Percentiles rank a stretch among this genome's conserved stretches.
These are phyloP conservation scores for Sorex araneus DNA, from an alignment of 2,113 vertebrate species.

Conservation along the genomic window DNA sequence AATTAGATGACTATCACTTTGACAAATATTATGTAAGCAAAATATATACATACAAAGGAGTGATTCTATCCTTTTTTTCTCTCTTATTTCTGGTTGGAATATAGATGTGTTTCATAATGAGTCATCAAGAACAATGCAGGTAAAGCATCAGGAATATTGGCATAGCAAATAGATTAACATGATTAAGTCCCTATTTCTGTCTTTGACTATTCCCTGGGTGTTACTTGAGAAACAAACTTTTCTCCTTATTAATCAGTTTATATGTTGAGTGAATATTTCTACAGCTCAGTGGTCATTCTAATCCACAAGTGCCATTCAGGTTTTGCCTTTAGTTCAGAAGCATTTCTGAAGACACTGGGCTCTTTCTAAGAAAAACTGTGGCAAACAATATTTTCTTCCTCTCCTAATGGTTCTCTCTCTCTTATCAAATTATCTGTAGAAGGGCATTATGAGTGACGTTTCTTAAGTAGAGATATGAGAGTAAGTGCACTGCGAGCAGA, in stretches of 20 bases:
- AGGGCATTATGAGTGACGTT: conserved; percentile 1
- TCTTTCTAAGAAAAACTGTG: background rate
- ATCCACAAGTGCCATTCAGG: background rate
- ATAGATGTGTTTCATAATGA: background rate
- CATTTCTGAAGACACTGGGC: background rate
- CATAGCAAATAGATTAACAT: background rate
- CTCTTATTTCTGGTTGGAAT: background rate
- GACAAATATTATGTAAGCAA: background rate
- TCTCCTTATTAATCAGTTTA: background rate
- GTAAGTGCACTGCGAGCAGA: background rate
- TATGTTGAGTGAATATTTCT: conserved; percentile 54
- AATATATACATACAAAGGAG: background rate
- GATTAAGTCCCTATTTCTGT: background rate
- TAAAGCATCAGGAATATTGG: conserved; percentile 5
- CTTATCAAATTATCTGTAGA: conserved; percentile 25
- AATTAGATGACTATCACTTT: background rate
- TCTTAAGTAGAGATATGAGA: background rate
- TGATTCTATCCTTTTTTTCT: background rate
- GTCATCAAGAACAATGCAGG: background rate
- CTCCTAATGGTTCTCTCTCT: background rate
- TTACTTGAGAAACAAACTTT: background rate
- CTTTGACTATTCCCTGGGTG: background rate
- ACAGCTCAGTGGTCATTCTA: background rate
- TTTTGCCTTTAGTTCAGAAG: background rate
- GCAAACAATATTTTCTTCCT: background rate